Base-by-base conservation (phyloP, 2,113 vertebrate genomes). In the Rhabdornis inornatus region DNA sequence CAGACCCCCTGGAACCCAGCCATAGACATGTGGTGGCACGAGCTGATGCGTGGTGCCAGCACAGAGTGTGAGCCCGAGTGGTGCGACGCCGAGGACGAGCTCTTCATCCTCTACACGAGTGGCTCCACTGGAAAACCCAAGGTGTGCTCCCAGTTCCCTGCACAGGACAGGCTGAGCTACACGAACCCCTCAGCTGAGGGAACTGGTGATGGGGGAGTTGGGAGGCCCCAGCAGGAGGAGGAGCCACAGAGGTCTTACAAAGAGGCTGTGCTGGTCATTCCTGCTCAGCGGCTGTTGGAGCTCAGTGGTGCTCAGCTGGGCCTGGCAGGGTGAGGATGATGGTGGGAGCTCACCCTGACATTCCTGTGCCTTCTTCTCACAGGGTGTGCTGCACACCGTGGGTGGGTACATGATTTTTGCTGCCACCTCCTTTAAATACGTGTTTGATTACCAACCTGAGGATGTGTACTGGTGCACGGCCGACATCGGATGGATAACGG, bases 401-500 rank as follows among this genome's bases (percentile, higher is more conserved):
- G 98, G 99, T 35, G 99, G 99, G 60, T 99, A 99, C 97, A 99
- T 99, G 99, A 98, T 99, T 53, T 99, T 98, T 96, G 98, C 98
- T 6, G 99, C 99, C 61, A 95, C 98, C 90, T 99, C 99, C 14
- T 99, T 99, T 96, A 99, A 99, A 55, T 98, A 99, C 11, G 99
- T 99, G 89, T 99, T 99, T 63, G 99, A 99, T 98, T 97, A 99
- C 96, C 99, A 99, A 45, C 93, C 98, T 0, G 98, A 98, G 21
- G 99, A 99, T 40, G 94, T 99, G 52, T 99, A 99, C 97, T 99
- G 99, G 99, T 99, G 99, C 98, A 99, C 99, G 3, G 99, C 99
- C 0, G 99, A 99, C 97, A 99, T 99, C 11, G 99, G 99, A 6
- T 99, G 99, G 99, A 99, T 99, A 94, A 99, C 99, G 0, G 99